A percentile compares a stretch with the other conserved stretches of the same genome.
Evolutionary conservation across 2,888 invertebrate genomes (phyloP).

Genomic region (Pyrrhia umbra): DNA sequence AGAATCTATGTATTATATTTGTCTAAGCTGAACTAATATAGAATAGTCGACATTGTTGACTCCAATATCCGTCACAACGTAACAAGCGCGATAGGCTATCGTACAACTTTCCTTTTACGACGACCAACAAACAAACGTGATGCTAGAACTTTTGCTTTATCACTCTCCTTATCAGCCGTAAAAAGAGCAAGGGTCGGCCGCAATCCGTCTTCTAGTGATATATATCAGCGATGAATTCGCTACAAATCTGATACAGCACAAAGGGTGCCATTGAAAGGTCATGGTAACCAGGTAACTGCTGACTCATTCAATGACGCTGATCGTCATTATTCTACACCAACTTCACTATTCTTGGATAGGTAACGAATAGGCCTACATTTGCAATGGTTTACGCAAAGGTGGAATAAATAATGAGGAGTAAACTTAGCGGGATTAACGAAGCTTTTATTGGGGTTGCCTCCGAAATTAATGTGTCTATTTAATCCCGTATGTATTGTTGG

Average conservation of each 20-base stretch:
- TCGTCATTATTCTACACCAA: no score
- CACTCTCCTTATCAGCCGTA: constrained; percentile 50
- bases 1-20: constrained; percentile 3
- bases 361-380: constrained; percentile 21
- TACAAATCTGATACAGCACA: constrained; percentile 51
- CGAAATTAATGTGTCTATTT: constrained; percentile 44
- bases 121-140: constrained; percentile 52
- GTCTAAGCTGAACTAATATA: constrained; percentile 16
- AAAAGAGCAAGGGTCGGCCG: constrained; percentile 49
- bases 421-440: constrained; percentile 34
- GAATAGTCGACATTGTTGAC: constrained; percentile 37
- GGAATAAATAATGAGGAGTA: constrained; percentile 44
- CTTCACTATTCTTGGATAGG: constrained; percentile 26
- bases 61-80: constrained; percentile 18
- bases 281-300: constrained; percentile 35
- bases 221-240: constrained; percentile 52
- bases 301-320: constrained; percentile 57
- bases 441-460: constrained; percentile 22
- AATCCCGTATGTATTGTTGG: constrained; percentile 1
- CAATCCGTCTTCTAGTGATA: constrained; percentile 56
- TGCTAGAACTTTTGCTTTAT: constrained; percentile 51
- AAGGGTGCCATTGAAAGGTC: constrained; percentile 57
- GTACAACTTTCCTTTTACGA: constrained; percentile 53
- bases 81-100: constrained; percentile 40
- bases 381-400: constrained; percentile 42